Conservation (phyloP, 2,888 invertebrate species). For the Operophtera brumata region DNA sequence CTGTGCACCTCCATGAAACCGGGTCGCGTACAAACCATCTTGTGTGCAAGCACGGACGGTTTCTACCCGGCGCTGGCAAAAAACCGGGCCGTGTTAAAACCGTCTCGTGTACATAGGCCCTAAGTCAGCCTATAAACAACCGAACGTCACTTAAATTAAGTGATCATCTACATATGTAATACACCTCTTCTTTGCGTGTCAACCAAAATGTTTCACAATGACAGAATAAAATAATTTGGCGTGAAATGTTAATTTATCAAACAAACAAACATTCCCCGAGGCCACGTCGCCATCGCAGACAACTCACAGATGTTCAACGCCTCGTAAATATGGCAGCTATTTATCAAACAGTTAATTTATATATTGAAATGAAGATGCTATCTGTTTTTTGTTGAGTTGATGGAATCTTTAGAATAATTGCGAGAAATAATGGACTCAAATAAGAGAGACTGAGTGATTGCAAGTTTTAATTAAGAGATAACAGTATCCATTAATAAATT, state of each 20-base stretch:
- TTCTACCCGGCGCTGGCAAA: too few species aligned
- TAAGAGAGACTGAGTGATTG: not conserved
- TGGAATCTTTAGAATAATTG: not conserved
- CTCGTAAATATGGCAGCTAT: constrained; percentile 10
- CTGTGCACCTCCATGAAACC: too few species aligned
- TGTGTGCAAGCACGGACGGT: too few species aligned
- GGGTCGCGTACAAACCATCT: too few species aligned
- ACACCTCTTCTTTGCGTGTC: not conserved
- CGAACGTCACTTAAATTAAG: too few species aligned
- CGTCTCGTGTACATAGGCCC: too few species aligned
- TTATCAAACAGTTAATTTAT: constrained; percentile 11
- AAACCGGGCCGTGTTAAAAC: too few species aligned
- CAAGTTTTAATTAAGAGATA: constrained; percentile 8
- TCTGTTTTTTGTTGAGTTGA: not conserved
- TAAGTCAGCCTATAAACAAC: too few species aligned
- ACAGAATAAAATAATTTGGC: not conserved
- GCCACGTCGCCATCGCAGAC: constrained; percentile 2
- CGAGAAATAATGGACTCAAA: constrained; percentile 1
- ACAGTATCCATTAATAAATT: not conserved
- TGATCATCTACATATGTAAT: not conserved
- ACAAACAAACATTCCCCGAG: constrained; percentile 3
- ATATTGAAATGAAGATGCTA: constrained; percentile 5
- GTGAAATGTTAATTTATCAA: constrained; percentile 8
- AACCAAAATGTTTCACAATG: not conserved
- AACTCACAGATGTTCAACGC: constrained; percentile 11